Evolutionary conservation across 2,797 vertebrate genomes (phyloP), one percentile per base, ranked within the genome.

Genomic region (Leptodactylus fallax): DNA sequence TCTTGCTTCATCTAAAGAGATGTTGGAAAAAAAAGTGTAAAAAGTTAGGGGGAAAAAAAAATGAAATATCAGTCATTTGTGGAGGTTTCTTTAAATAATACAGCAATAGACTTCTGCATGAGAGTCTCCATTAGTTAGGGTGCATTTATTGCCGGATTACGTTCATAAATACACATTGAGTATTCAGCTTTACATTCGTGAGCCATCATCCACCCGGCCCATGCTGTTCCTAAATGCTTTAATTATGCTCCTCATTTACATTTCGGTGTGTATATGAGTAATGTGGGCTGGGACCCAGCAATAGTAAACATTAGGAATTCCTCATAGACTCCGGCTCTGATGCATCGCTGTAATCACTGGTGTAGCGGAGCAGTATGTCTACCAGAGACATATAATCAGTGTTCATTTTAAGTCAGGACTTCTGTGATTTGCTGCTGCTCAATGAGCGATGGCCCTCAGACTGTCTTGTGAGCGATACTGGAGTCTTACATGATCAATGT

Each of bases 221-320:
- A 67, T 94, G 92, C 92, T 94, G 92, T 94, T 94, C 93, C 93
- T 93, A 92, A 93, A 93, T 93, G 88, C 94, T 95, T 95, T 95
- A 95, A 95, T 95, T 95, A 95, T 95, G 94, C 94, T 95, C 93
- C 95, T 95, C 94, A 95, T 95, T 95, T 95, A 94, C 95, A 95
- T 95, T 63, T 69, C 51, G 45, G 82, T 74, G 51, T 79, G 53
- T 85, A 58, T 55, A 83, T 83, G 85, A 83, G 74, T 49, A 7
- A 79, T 83, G 80, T 79, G 71, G 79, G 74, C 72, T 87, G 80
- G 49, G 88, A 86, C 55, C 47, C n/a, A 86, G 79, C 74, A 83
- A 69, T 87, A 86, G 61, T 27, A n/a, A 61, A 83, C 63, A 83
- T 79, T 79, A 86, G 80, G 63, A 83, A 86, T 83, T 81, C 71